Evolutionary conservation across 2,797 vertebrate species (phyloP), one percentile per base, ranked within the genome.

Genomic region (Phoxinus dragarum): DNA sequence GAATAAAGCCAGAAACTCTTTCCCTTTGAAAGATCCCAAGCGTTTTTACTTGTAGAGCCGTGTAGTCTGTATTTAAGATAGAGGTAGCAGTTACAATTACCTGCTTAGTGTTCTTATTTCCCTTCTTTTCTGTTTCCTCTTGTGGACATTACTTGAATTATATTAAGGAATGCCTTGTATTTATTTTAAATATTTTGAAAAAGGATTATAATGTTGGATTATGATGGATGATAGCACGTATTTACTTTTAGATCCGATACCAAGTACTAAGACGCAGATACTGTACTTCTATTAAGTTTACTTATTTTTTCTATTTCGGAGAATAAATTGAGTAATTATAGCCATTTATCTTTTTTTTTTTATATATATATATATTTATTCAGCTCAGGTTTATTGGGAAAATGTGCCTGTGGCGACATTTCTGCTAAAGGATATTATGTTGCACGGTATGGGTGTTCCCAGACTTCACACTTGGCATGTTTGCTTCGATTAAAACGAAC

Each of bases 11-110:
- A 68, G 64, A 77, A 81, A 73, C 52, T 52, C 52, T 19, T 69
- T 56, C 88, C 80, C 79, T 87, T 82, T 72, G 79, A 88, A 85
- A 49, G 75, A 87, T 88, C 91, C 85, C 82, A 90, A 86, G 75
- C 84, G 84, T 88, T 16, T 61, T 74, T 91, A 88, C 88, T 80
- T 82, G 87, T 23, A 88, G 88, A 92, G 84, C 87, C 78, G 82
- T 92, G 92, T 84, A 92, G 92, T 93, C 82, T 84, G 84, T 89
- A 90, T 89, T 9, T 83, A 82, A 91, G 89, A 92, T 90, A 88
- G 86, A 81, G 88, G 83, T 23, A 40, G 84, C 89, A 90, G 80
- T 86, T 87, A 59, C 56, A n/a, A n/a, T n/a, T 59, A 10, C 56
- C 56, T n/a, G 56, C 56, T 59, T 9, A 4, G 9, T 11, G 23